Evolutionary conservation across 2,888 invertebrate genomes (phyloP).

Genomic region (Schizotus pectinicornis): DNA sequence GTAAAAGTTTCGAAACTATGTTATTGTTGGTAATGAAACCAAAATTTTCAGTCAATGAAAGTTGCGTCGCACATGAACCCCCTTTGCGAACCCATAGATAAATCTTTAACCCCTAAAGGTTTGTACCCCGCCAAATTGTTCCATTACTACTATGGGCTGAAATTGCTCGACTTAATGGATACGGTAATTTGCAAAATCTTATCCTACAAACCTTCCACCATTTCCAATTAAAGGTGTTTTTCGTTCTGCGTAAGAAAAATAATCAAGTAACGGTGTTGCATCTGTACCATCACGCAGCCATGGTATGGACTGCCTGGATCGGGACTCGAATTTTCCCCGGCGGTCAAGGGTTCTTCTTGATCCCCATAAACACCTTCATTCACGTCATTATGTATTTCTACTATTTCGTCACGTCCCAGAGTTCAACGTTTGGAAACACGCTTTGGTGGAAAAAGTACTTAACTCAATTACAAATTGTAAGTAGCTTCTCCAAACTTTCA

Average conservation of each 20-base stretch:
- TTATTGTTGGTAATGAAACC: too few species aligned
- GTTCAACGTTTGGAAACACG: constrained; percentile 60
- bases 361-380: constrained; percentile 73
- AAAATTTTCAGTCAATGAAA: too few species aligned
- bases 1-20: background rate
- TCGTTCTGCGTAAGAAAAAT: constrained; percentile 77
- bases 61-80: too few species aligned
- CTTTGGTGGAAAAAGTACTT: constrained; percentile 15
- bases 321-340: constrained; percentile 67
- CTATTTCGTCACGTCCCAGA: constrained; percentile 75
- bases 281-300: constrained; percentile 81
- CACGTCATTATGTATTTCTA: constrained; percentile 81
- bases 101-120: background rate
- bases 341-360: constrained; percentile 69
- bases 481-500: background rate
- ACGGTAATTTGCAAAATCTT: constrained; percentile 67
- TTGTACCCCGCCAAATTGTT: constrained; percentile 60
- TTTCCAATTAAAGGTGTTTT: constrained; percentile 78
- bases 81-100: background rate
- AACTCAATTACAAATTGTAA: constrained; percentile 14
- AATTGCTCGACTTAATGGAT: constrained; percentile 73
- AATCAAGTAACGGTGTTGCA: constrained; percentile 81
- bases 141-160: constrained; percentile 71
- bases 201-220: too few species aligned
- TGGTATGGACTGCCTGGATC: constrained; percentile 72